phyloP scores from a whole-genome alignment of 2,113 vertebrate species.

The Lamprotornis superbus region DNA sequence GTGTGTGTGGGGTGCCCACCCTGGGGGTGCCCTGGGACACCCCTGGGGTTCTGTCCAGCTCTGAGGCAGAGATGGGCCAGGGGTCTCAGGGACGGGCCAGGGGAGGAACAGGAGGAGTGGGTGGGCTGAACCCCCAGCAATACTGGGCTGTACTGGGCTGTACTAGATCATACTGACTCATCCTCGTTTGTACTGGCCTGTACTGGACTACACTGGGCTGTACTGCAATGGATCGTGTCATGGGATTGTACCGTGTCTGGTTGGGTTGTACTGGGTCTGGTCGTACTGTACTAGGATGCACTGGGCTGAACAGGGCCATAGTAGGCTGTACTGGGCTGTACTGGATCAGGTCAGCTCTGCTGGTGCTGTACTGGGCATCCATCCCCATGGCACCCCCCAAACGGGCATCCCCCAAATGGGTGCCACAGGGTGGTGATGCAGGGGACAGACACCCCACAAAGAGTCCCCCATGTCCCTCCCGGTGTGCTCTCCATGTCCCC shows the following conservation, averaged over 20 bases:
- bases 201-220: background rate
- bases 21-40: background rate
- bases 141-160: background rate
- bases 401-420: background rate
- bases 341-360: background rate
- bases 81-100: background rate
- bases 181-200: background rate
- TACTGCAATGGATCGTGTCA: background rate
- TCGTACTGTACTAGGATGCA: background rate
- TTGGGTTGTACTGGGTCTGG: background rate
- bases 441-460: background rate
- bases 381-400: no score
- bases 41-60: background rate
- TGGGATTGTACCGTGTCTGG: background rate
- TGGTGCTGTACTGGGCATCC: background rate
- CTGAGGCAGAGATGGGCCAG: background rate
- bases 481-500: background rate
- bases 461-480: background rate
- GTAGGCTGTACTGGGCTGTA: background rate
- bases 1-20: background rate
- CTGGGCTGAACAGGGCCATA: background rate
- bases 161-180: background rate
- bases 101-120: no score
- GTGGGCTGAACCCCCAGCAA: background rate
- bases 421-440: background rate